Evolutionary conservation across 2,113 vertebrate genomes (phyloP), one percentile per base, ranked within the genome.

Genomic region (Takifugu bimaculatus): DNA sequence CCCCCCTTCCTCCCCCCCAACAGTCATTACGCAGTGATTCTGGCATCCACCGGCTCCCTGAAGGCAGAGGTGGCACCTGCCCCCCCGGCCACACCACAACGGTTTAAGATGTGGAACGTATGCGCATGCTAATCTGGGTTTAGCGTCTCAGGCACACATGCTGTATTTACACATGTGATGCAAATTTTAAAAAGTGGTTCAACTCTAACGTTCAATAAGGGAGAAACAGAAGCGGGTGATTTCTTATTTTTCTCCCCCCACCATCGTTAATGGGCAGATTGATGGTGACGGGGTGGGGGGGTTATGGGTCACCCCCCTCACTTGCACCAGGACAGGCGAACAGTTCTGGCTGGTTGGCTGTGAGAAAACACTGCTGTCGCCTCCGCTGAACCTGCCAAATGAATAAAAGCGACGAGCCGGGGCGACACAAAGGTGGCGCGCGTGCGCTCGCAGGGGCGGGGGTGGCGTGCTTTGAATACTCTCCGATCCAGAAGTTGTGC

Each of bases 281-380:
- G 77, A 81, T 73, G 68, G 78, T 47, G 68, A 43, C 52, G 29
- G 3, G 65, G 27, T 75, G 82, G 29, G 3, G 64, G 27, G 78
- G 82, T 80, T 63, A 81, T 27, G 85, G 87, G 84, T 84, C 80
- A 77, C 72, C 74, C 80, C 79, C 76, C 70, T 69, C 56, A 39
- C 71, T 86, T 84, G 77, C 75, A 58, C 68, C 20, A 62, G 68
- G 69, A 89, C 90, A 89, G 90, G 90, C 90, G 92, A 91, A 92
- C 90, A 50, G 95, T 94, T 94, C 92, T 91, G 94, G 92, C 87
- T 94, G 93, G 93, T 92, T 88, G 93, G 75, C 84, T 88, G 76
- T 88, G 89, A 79, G 87, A 94, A 94, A 95, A 96, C 91, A 95
- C 88, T 88, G 82, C 60, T 84, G 88, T 86, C 86, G 82, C 72